Evolutionary conservation across 2,797 vertebrate species (phyloP).

Genomic region (Pristis pectinata): DNA sequence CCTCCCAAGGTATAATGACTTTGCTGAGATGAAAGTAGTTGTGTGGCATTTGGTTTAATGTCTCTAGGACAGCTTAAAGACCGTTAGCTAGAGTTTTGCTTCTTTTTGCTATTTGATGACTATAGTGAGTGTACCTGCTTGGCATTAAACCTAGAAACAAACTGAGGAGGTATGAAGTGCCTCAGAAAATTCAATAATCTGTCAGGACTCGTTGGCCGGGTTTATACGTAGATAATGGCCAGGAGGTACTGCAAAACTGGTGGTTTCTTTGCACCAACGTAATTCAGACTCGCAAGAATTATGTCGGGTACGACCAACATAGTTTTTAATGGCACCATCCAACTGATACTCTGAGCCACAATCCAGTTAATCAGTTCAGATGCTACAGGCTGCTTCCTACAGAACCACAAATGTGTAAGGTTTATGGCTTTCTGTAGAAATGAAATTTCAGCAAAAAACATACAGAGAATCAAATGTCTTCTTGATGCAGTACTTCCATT

Average conservation of each 20-base stretch:
- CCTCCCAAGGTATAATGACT: not conserved
- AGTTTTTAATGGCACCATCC: too few species aligned
- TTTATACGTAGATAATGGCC: not conserved
- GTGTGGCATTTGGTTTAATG: not conserved
- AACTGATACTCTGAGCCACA: too few species aligned
- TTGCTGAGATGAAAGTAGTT: not conserved
- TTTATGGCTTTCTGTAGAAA: not conserved
- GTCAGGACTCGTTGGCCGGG: not conserved
- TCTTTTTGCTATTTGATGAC: not conserved
- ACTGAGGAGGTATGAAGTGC: not conserved
- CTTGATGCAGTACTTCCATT: not conserved
- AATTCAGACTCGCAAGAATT: too few species aligned
- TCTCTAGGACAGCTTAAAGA: too few species aligned
- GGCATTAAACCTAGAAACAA: not conserved
- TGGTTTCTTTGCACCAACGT: not conserved
- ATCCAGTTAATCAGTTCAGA: too few species aligned
- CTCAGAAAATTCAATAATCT: not conserved
- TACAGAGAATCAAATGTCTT: not conserved
- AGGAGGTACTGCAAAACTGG: not conserved
- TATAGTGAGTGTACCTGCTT: not conserved
- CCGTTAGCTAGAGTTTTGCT: not conserved
- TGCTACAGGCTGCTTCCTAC: too few species aligned
- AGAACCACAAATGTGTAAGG: too few species aligned
- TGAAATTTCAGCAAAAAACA: not conserved
- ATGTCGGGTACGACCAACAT: too few species aligned